phyloP scores from a whole-genome alignment of 1,140 invertebrate genomes.

The Parapsyche elsis region DNA sequence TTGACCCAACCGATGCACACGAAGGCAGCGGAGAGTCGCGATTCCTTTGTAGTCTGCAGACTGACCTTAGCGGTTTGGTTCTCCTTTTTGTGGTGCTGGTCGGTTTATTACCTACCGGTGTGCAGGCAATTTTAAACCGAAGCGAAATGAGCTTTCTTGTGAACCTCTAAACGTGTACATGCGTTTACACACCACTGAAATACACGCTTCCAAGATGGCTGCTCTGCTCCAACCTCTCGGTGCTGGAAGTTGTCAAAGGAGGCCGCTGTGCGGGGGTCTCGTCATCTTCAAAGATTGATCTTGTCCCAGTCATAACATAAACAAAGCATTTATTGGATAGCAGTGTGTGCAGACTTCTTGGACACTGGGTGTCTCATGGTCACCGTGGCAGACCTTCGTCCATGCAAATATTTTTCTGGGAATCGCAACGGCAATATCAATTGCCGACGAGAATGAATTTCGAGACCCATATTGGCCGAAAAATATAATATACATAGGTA shows the following conservation, averaged over 20 bases:
- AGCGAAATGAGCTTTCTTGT: constrained; percentile 34
- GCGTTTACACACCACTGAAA: background rate
- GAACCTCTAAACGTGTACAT: background rate
- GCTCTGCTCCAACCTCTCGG: background rate
- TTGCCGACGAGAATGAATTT: constrained; percentile 30
- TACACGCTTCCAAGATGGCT: background rate
- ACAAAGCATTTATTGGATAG: background rate
- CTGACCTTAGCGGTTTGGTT: background rate
- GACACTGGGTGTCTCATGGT: constrained; percentile 41
- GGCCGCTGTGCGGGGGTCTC: too few relatives aligned
- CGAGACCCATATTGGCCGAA: constrained; percentile 13
- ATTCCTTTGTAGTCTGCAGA: constrained; percentile 35
- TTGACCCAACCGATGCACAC: background rate
- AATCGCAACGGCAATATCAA: constrained; percentile 43
- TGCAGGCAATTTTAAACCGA: constrained; percentile 24
- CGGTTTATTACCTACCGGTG: constrained; percentile 30
- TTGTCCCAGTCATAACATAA: too few relatives aligned
- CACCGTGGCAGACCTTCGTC: constrained; percentile 39
- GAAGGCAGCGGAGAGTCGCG: background rate
- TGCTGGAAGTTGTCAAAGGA: too few relatives aligned
- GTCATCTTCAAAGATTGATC: too few relatives aligned
- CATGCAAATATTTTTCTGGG: constrained; percentile 49
- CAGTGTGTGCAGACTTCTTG: background rate
- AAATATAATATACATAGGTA: background rate
- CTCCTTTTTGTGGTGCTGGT: background rate